phyloP scores from a whole-genome alignment of 2,888 invertebrate genomes.

The Apodemia duryi region DNA sequence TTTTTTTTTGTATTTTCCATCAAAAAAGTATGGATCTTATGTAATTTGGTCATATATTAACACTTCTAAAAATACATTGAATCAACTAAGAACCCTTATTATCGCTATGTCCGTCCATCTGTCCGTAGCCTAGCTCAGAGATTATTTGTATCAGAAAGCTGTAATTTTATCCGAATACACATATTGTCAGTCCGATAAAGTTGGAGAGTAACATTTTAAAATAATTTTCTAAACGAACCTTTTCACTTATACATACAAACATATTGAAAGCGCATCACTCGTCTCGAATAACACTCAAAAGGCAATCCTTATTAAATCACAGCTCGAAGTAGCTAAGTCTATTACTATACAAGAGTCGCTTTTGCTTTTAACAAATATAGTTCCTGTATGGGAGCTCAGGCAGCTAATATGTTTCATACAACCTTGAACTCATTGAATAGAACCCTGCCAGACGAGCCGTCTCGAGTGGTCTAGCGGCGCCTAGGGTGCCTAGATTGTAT shows the following conservation, averaged over 20 bases:
- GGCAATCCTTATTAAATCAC: not conserved
- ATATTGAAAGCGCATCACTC: conserved; percentile 1
- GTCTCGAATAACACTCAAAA: not conserved
- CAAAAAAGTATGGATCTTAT: too few relatives aligned
- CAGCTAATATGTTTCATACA: conserved; percentile 27
- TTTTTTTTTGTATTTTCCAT: too few relatives aligned
- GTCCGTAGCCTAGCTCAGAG: too few relatives aligned
- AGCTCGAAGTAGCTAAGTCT: conserved; percentile 6
- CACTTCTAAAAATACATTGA: too few relatives aligned
- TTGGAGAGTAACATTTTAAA: too few relatives aligned
- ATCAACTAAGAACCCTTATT: too few relatives aligned
- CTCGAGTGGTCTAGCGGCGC: conserved; percentile 47
- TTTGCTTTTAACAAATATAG: not conserved
- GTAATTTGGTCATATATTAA: too few relatives aligned
- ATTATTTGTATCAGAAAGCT: too few relatives aligned
- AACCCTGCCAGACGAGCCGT: conserved; percentile 42
- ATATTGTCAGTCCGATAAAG: too few relatives aligned
- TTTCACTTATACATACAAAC: not conserved
- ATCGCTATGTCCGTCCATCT: too few relatives aligned
- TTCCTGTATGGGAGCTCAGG: not conserved
- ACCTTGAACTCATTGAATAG: conserved; percentile 45
- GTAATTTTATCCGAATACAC: too few relatives aligned
- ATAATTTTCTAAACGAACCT: not conserved
- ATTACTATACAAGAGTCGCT: conserved; percentile 7
- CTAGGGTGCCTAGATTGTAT: conserved; percentile 15